phyloP scores from a whole-genome alignment of 2,113 vertebrate genomes.

The Eulemur rufifrons region DNA sequence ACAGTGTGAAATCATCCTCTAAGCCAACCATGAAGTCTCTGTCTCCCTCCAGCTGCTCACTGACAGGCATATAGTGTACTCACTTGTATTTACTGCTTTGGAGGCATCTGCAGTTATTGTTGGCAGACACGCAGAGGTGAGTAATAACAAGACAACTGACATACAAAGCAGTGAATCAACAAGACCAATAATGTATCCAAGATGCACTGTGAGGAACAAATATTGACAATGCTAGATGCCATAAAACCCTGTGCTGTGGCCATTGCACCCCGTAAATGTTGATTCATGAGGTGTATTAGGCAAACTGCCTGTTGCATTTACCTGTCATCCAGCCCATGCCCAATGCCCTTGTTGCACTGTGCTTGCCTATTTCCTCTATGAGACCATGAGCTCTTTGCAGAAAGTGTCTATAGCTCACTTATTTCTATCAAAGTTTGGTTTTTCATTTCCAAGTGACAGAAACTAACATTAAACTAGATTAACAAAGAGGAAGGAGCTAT shows the following conservation, averaged over 20 bases:
- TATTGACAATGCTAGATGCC: not conserved
- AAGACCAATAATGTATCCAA: not conserved
- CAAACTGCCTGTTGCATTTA: rapidly evolving
- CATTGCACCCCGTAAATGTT: rapidly evolving
- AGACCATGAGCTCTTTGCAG: not conserved
- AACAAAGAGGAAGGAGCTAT: not conserved
- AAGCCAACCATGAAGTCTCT: not conserved
- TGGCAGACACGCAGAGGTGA: not conserved
- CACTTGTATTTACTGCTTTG: not conserved
- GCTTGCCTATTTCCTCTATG: not conserved
- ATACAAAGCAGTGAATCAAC: not conserved
- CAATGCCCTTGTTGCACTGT: not conserved
- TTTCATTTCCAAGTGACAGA: not conserved
- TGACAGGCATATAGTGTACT: not conserved
- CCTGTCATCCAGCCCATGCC: not conserved
- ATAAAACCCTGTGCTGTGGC: not conserved
- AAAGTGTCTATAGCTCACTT: not conserved
- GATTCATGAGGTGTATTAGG: rapidly evolving
- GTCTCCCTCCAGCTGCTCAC: not conserved
- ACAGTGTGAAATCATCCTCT: conserved; percentile 54
- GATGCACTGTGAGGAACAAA: not conserved
- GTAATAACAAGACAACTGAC: not conserved
- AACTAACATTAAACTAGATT: not conserved
- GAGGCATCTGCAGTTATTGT: not conserved
- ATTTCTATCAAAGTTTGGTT: not conserved